Base-by-base conservation (phyloP, 2,888 invertebrate species). In the Drosophila colorata region DNA sequence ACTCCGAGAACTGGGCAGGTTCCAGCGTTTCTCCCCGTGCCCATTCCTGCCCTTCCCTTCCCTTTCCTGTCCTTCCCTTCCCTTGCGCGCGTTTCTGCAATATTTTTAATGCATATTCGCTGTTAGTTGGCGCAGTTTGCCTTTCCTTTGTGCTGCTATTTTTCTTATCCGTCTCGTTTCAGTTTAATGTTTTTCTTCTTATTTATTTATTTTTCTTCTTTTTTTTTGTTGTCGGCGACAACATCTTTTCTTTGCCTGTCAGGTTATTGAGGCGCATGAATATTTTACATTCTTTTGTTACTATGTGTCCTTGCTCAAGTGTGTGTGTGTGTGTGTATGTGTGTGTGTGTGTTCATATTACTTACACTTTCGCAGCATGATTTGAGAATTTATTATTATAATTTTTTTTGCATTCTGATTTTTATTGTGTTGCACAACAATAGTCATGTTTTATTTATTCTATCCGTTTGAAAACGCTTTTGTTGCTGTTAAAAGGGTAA, bases 181-280 rank as follows among this genome's bases (percentile, higher is more conserved):
- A 56, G 68, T 72, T 76, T 74, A 79, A 86, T 78, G 82, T 59
- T 63, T 67, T 63, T 65, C 31, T 8, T 33, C n/a, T 13, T 43
- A 33, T 33, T 33, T 33, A 33, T 33, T 20, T 31, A 13, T 52
- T 23, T 20, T 35, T n/a, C 56, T 20, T 25, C 23, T 38, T 16
- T 33, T 25, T 20, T 44, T 35, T 25, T 44, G 9, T 43, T 44
- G 52, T 43, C 18, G 47, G 18, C 67, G 73, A 69, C 76, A 74
- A 76, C 84, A 80, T 80, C 65, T 76, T 83, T 87, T 86, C 80
- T 72, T 72, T 63, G 51, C 58, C 49, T 69, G 76, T 66, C 76
- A 70, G 83, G 71, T 86, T 88, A 87, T 87, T 83, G 88, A 86
- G 77, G 88, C 86, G 79, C 80, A 76, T 88, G 87, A 80, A 88